phyloP scores from a whole-genome alignment of 2,888 invertebrate genomes.

The Coronaproctus castanopsis region DNA sequence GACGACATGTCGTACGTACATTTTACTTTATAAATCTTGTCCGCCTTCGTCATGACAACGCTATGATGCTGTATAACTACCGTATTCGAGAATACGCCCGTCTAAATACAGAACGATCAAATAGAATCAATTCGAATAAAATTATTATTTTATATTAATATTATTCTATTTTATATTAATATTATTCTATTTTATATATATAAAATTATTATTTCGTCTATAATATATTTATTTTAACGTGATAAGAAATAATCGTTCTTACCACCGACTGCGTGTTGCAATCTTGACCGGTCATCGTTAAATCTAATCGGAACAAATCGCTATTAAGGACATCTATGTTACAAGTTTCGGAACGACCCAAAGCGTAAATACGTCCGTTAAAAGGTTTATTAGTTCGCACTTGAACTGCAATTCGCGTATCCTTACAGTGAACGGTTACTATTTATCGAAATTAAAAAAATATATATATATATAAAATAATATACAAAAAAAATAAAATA shows the following conservation, averaged over 20 bases:
- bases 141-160: too few species aligned
- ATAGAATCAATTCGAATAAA: too few species aligned
- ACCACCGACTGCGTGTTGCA: slow-evolving; percentile 91
- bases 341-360: slow-evolving; percentile 83
- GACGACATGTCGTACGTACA: slow-evolving; percentile 93
- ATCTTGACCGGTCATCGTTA: slow-evolving; percentile 83
- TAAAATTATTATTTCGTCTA: too few species aligned
- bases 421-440: slow-evolving; percentile 88
- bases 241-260: too few species aligned
- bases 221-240: not conserved
- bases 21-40: slow-evolving; percentile 89
- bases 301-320: slow-evolving; percentile 73
- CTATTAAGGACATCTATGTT: slow-evolving; percentile 85
- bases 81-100: slow-evolving; percentile 81
- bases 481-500: too few species aligned
- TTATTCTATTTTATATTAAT: too few species aligned
- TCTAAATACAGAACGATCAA: slow-evolving; percentile 35
- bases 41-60: slow-evolving; percentile 89
- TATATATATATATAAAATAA: not conserved
- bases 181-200: too few species aligned
- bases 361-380: slow-evolving; percentile 81
- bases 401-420: slow-evolving; percentile 79
- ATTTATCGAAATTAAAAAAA: slow-evolving; percentile 25
- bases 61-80: slow-evolving; percentile 87
- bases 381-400: slow-evolving; percentile 84